Evolutionary conservation across 2,888 invertebrate species (phyloP), one percentile per base, ranked within the genome.

Genomic region (Euclidia mi): DNA sequence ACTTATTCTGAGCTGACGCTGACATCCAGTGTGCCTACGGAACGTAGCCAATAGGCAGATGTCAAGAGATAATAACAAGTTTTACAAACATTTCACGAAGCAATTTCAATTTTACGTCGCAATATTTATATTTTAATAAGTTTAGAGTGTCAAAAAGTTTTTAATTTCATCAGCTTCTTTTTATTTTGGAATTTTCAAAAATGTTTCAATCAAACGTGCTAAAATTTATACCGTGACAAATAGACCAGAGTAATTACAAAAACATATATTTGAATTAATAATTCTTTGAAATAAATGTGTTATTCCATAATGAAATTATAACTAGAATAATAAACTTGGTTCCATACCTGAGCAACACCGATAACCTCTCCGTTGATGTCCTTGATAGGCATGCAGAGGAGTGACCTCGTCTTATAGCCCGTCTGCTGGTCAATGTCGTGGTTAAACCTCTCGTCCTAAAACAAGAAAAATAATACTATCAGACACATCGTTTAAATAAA

Each of bases 341-440:
- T 51, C 56, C 63, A 69, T 90, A 98, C 97, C 96, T 99, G 99
- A 49, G 99, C 99, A 53, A 99, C 99, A 15, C 99, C 99, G 76
- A 99, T 97, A 76, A 99, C 98, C 90, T 99, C 98, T 31, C 98
- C 98, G 80, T 97, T 97, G 86, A 97, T 97, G 92, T 99, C 99
- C 92, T 98, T 98, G 87, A 99, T 99, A 49, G 99, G 98, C 98
- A 98, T 98, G 89, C 99, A 99, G 60, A 99, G 96, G 71, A 99
- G 96, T 50, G 98, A 98, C 90, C 97, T 96, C 49, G 99, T 99
- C 88, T 97, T 97, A 94, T 98, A 99, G 41, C 99, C 99, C 15
- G 99, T 99, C 90, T 97, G 96, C 72, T 96, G 97, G 92, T 99
- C 99, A 81, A 99, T 98, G 91, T 98, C 98, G 88, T 98, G 97